Conservation (phyloP, 2,888 invertebrate species). For the Melipona beecheii region DNA sequence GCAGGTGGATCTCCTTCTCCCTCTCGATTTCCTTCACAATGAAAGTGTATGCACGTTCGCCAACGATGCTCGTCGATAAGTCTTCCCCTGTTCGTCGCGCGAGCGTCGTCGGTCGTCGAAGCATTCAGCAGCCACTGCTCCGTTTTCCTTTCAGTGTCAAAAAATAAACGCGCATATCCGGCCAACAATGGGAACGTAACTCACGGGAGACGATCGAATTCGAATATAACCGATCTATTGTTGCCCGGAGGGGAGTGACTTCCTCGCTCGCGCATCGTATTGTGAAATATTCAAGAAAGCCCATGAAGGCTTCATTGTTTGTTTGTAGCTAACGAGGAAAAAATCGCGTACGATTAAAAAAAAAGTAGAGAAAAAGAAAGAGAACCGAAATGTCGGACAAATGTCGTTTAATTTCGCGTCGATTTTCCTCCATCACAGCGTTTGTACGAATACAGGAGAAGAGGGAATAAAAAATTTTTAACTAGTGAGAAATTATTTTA, state of each 20-base stretch:
- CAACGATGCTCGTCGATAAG: constrained; percentile 16
- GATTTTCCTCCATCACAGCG: constrained; percentile 8
- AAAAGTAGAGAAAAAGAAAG: not conserved
- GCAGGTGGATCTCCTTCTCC: not conserved
- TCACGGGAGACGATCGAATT: constrained; percentile 50
- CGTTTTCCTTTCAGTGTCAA: constrained; percentile 25
- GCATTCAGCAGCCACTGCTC: too few species aligned
- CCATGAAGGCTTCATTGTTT: constrained; percentile 37
- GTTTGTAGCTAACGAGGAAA: constrained; percentile 52
- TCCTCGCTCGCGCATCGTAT: constrained; percentile 31
- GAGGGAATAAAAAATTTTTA: not conserved
- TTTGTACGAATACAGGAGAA: not conserved
- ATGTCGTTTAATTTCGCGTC: constrained; percentile 1
- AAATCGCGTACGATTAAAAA: constrained; percentile 8
- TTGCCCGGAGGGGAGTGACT: constrained; percentile 29
- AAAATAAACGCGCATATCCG: constrained; percentile 35
- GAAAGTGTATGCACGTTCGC: not conserved
- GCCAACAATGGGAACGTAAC: constrained; percentile 50
- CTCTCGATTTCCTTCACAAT: not conserved
- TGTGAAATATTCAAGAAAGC: constrained; percentile 51
- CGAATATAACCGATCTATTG: constrained; percentile 50
- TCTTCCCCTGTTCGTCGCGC: not conserved
- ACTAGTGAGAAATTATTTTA: too few species aligned
- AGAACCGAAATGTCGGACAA: not conserved
- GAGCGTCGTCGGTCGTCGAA: not conserved